Evolutionary conservation across 2,797 vertebrate genomes (phyloP), one percentile per base, ranked within the genome.

Genomic region (Ambastaia sidthimunki): DNA sequence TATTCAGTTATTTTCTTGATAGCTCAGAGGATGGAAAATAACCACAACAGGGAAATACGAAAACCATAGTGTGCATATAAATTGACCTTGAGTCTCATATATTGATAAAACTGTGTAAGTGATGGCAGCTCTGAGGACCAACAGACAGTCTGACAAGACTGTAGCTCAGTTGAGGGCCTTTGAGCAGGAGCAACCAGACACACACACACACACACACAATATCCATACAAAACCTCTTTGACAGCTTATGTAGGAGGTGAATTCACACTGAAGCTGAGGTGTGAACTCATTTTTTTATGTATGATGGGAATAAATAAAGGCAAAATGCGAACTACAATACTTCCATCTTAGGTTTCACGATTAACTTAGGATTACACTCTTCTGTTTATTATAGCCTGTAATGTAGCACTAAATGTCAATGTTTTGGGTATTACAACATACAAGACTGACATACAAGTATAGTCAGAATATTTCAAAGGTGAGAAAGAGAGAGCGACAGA

Each of bases 231-330:
- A 44, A 68, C 12, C 31, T 71, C 31, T 78, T 41, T 76, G 55
- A 81, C 55, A 86, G 77, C 70, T 69, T 50, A 55, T 44, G 57
- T 28, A 72, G 75, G 63, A 86, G 41, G 68, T 55, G 57, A 80
- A 72, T 67, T 75, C 67, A 72, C 75, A 74, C 55, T n/a, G 13
- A 79, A 74, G 68, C 67, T 76, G 71, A 67, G 54, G 28, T 13
- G 70, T 73, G 4, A 28, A 28, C 28, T 28, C 28, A 28, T 4
- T 4, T 28, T 28, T 79, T 72, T 72, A 54, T 72, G 16, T 44
- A 55, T 66, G 60, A 72, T 21, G 31, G 60, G 19, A 23, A 16
- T 7, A 31, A 76, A 71, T 66, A 6, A 25, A n/a, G 11, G 55
- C 28, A 41, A 28, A 18, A 41, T 59, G 11, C 41, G 75, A 68